Evolutionary conservation across 2,888 invertebrate genomes (phyloP), one percentile per base, ranked within the genome.

Genomic region (Netelia inedita): DNA sequence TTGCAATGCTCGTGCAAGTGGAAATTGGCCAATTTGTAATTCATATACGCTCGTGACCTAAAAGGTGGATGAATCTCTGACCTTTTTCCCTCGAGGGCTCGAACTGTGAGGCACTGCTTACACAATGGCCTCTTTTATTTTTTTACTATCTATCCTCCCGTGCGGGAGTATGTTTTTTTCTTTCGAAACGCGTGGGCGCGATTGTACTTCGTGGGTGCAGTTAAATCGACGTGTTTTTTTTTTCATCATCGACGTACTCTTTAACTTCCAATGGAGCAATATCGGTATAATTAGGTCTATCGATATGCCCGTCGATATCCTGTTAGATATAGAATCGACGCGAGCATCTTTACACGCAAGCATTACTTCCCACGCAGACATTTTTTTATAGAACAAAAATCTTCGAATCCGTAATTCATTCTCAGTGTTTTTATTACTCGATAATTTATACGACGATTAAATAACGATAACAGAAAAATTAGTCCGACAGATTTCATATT

Each of bases 21-120:
- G 89, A 91, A 91, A 92, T 90, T 90, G 91, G 88, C 74, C 89
- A 87, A 93, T 93, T 93, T 93, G 92, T 93, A 92, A 92, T 93
- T 93, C 92, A 93, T 93, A 93, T 92, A 89, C 88, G 89, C 88
- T 91, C 91, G 91, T 92, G 92, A 92, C 92, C 92, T 91, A 90
- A 90, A 92, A 91, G 91, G 87, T 88, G 89, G 89, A 90, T 88
- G 86, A 86, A 88, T 91, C 91, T 91, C 89, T 91, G 92, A 92
- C 92, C 93, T 92, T 93, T 92, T 88, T 88, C 76, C 23, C 53
- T 68, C 76, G 61, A 68, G 57, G 19, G 79, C 73, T 73, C 68
- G 14, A 55, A 28, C 43, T 71, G 65, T 78, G 50, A 46, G 11
- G 16, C 53, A 41, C 53, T 57, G 50, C 28, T 14, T 61, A 50